Conservation (phyloP, 2,888 invertebrate species). For the Loripinus fragilis region DNA sequence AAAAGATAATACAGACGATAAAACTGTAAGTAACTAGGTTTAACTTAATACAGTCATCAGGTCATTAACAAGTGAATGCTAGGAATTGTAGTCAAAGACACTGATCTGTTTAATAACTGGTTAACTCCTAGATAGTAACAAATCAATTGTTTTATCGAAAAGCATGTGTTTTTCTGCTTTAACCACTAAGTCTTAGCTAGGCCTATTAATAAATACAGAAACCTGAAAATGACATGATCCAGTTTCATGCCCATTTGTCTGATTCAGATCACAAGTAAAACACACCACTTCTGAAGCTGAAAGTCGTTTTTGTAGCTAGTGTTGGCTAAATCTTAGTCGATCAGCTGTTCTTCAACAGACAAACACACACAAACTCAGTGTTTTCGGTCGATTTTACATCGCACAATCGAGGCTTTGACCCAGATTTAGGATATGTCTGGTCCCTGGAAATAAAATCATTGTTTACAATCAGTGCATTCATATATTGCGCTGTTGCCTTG, state of each 20-base stretch:
- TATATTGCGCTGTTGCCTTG: neutral
- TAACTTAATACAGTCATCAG: neutral
- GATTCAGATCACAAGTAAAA: neutral
- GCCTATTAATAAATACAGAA: no score
- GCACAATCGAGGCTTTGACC: conserved; percentile 10
- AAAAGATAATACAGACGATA: neutral
- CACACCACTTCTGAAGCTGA: neutral
- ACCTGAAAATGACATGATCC: no score
- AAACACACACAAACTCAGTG: neutral
- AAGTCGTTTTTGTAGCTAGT: no score
- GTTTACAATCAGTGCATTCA: neutral
- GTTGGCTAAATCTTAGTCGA: neutral
- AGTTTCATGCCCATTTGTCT: no score
- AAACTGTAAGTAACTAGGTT: neutral
- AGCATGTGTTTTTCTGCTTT: neutral
- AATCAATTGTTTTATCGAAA: neutral
- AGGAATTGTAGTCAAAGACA: neutral
- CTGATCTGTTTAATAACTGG: neutral
- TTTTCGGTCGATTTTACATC: neutral
- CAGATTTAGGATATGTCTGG: neutral
- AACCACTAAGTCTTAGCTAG: no score
- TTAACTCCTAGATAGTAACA: conserved; percentile 6
- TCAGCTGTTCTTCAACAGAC: neutral
- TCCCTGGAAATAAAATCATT: neutral
- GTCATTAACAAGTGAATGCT: no score